phyloP scores from a whole-genome alignment of 1,140 invertebrate genomes.

The Caerostris darwini region DNA sequence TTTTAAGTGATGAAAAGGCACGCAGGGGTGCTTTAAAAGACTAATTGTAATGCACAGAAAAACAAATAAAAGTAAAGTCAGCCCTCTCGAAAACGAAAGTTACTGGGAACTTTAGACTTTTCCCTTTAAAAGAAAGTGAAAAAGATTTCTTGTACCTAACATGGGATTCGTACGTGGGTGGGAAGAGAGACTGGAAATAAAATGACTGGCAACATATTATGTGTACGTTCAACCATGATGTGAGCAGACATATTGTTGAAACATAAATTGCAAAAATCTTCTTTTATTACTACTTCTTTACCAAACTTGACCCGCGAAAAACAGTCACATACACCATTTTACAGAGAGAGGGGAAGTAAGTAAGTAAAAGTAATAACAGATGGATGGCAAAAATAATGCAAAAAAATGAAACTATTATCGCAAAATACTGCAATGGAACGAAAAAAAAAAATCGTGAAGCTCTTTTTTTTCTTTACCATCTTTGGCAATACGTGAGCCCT shows the following conservation, averaged over 20 bases:
- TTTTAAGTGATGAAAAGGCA: not conserved
- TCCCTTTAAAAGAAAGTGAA: not conserved
- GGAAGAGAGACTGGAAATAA: not conserved
- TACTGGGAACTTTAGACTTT: not conserved
- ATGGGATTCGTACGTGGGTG: not conserved
- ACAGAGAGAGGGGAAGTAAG: not conserved
- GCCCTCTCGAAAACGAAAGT: not conserved
- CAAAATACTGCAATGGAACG: not conserved
- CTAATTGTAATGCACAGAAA: not conserved
- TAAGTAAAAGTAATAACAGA: constrained; percentile 27
- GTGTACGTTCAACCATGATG: constrained; percentile 45
- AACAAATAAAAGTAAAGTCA: not conserved
- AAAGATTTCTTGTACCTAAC: not conserved
- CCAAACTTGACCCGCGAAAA: not conserved
- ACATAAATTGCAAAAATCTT: constrained; percentile 27
- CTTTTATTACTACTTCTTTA: not conserved
- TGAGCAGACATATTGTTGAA: constrained; percentile 12
- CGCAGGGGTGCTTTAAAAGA: not conserved
- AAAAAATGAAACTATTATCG: not conserved
- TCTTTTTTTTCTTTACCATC: constrained; percentile 31
- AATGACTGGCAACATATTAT: constrained; percentile 63
- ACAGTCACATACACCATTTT: not conserved
- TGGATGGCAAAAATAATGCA: not conserved
- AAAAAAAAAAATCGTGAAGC: not conserved
- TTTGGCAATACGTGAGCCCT: not conserved